These are phyloP conservation scores for Onychostoma macrolepis DNA, from an alignment of 2,113 vertebrate species.

Conservation along the genomic window DNA sequence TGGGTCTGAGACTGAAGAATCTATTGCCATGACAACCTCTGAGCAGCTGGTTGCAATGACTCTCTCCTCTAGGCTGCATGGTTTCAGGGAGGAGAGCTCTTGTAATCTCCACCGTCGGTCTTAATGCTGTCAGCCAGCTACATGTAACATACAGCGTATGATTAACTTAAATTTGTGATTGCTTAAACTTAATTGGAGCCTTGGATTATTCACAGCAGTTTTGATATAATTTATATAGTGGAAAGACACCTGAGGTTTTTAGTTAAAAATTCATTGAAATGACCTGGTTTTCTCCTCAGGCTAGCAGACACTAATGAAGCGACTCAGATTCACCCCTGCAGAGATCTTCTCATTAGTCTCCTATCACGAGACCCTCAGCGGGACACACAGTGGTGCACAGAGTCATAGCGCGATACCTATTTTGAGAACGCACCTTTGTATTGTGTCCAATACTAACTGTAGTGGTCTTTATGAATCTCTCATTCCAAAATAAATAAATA, in stretches of 20 bases:
- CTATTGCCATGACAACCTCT: conserved; percentile 80
- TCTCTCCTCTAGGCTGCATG: conserved; percentile 46
- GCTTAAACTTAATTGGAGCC: not conserved
- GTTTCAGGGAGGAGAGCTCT: conserved; percentile 40
- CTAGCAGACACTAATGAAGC: conserved; percentile 53
- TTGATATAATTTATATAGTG: conserved; percentile 10
- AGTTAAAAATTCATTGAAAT: conserved; percentile 51
- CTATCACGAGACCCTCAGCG: conserved; percentile 47
- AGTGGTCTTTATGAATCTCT: not conserved
- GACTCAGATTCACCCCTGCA: conserved; percentile 25
- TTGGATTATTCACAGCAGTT: not conserved
- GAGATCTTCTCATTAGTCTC: conserved; percentile 40
- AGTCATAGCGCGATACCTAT: conserved; percentile 30
- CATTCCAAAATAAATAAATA: not conserved
- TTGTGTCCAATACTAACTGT: not conserved
- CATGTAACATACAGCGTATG: not conserved
- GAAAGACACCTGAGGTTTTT: conserved; percentile 35
- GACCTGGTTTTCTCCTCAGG: conserved; percentile 29
- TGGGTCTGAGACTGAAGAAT: conserved; percentile 70
- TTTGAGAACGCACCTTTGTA: conserved; percentile 3
- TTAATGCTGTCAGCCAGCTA: not conserved
- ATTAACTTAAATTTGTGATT: not conserved
- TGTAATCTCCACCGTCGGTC: conserved; percentile 7
- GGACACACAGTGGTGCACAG: not conserved
- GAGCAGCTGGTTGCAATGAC: conserved; percentile 56